These are phyloP conservation scores for Aelia acuminata DNA, from an alignment of 2,888 invertebrate genomes.

Conservation along the genomic window DNA sequence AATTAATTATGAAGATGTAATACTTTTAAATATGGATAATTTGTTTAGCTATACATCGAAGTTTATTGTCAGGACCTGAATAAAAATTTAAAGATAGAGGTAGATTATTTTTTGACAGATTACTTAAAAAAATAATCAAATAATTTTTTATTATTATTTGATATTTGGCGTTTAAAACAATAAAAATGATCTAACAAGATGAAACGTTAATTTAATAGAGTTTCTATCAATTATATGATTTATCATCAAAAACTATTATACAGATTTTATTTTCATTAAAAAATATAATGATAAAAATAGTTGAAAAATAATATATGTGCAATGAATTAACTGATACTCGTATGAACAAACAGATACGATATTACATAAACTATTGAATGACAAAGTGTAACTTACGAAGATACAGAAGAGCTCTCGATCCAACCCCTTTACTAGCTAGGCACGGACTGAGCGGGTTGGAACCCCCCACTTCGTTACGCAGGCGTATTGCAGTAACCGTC, in stretches of 20 bases:
- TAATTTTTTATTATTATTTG: background rate
- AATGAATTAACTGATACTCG: background rate
- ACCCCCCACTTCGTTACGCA: conserved; percentile 25
- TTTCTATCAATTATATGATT: background rate
- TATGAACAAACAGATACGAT: background rate
- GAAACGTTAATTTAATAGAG: too few relatives aligned
- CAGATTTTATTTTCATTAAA: background rate
- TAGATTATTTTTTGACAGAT: background rate
- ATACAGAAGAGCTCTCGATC: background rate
- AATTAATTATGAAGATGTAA: background rate
- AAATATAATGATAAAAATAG: background rate
- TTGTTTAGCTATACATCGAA: background rate
- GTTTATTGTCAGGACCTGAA: background rate
- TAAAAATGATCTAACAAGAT: too few relatives aligned
- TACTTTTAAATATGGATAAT: background rate
- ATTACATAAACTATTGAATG: background rate
- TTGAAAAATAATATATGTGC: background rate
- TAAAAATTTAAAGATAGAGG: background rate
- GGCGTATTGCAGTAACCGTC: background rate
- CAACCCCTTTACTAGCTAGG: background rate
- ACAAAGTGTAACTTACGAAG: background rate
- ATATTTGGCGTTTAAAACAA: too few relatives aligned
- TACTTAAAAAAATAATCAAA: background rate
- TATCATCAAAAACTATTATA: background rate
- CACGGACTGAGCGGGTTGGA: background rate